These are phyloP conservation scores for Cactoblastis cactorum DNA, from an alignment of 2,888 invertebrate species.

Conservation along the genomic window DNA sequence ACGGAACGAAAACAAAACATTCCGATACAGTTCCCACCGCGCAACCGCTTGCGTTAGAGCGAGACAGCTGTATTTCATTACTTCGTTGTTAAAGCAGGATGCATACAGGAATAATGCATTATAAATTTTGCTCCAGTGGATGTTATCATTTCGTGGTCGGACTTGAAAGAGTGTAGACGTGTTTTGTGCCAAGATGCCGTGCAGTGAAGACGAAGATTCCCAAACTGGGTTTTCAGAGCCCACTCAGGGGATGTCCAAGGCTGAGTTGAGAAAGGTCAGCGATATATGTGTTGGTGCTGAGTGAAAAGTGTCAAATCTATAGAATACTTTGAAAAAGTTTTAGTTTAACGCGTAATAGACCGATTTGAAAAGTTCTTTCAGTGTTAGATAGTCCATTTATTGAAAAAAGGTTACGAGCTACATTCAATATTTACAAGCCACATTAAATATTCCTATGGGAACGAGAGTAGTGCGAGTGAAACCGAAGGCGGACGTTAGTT, in stretches of 20 bases:
- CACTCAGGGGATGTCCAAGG: conserved; percentile 82
- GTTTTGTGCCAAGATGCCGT: conserved; percentile 70
- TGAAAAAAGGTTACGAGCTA: too few species aligned
- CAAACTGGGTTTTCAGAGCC: conserved; percentile 73
- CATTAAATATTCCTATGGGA: too few species aligned
- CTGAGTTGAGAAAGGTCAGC: conserved; percentile 83
- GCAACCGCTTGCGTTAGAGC: conserved; percentile 29
- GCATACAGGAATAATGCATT: conserved; percentile 47
- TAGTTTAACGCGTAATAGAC: neutral
- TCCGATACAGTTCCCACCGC: conserved; percentile 74
- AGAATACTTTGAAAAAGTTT: neutral
- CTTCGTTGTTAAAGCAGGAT: conserved; percentile 46
- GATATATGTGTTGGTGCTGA: conserved; percentile 14
- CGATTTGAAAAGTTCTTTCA: too few species aligned
- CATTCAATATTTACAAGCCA: too few species aligned
- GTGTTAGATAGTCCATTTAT: too few species aligned
- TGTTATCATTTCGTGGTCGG: conserved; percentile 39
- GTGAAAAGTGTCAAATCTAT: conserved; percentile 4
- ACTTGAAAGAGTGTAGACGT: conserved; percentile 38
- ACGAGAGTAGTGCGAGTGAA: too few species aligned
- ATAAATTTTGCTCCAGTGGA: conserved; percentile 54
- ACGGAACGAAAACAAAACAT: conserved; percentile 76
- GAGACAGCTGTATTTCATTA: conserved; percentile 38
- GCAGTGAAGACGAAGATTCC: conserved; percentile 81
- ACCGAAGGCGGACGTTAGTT: too few species aligned